Percentiles rank a stretch among this genome's conserved stretches.
These are phyloP conservation scores for Cactoblastis cactorum DNA, from an alignment of 2,888 invertebrate genomes.

Conservation along the genomic window DNA sequence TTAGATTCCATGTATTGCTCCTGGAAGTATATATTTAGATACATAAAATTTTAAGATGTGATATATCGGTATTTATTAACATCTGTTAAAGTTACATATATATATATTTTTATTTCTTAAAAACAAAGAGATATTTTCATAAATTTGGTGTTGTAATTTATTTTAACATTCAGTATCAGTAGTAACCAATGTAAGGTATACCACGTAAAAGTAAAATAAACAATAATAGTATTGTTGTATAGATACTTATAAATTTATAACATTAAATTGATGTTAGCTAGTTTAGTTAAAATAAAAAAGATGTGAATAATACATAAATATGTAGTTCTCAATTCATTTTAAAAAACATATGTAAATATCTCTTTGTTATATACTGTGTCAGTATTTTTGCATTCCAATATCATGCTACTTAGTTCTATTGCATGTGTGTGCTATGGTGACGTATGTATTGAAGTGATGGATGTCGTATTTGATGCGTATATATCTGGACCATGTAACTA, in stretches of 20 bases:
- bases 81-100: not conserved
- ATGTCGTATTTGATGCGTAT: constrained; percentile 31
- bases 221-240: not conserved
- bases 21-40: not conserved
- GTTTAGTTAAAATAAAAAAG: too few relatives aligned
- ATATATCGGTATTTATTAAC: not conserved
- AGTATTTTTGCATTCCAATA: constrained; percentile 20
- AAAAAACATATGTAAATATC: constrained; percentile 13
- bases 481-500: constrained; percentile 29
- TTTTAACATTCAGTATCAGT: not conserved
- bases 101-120: not conserved
- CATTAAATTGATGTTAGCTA: not conserved
- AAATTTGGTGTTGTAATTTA: not conserved
- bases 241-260: not conserved
- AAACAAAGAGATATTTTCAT: constrained; percentile 7
- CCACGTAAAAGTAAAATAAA: not conserved
- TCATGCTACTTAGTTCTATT: constrained; percentile 18
- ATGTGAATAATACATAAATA: too few relatives aligned
- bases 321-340: too few relatives aligned
- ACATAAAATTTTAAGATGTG: not conserved
- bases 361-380: constrained; percentile 18
- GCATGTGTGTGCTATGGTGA: constrained; percentile 15
- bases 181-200: not conserved
- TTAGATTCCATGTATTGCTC: constrained; percentile 1
- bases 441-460: constrained; percentile 22